Percentiles rank a stretch among this genome's conserved stretches.
phyloP scores from a whole-genome alignment of 2,888 invertebrate species.

The Chirona hameri region DNA sequence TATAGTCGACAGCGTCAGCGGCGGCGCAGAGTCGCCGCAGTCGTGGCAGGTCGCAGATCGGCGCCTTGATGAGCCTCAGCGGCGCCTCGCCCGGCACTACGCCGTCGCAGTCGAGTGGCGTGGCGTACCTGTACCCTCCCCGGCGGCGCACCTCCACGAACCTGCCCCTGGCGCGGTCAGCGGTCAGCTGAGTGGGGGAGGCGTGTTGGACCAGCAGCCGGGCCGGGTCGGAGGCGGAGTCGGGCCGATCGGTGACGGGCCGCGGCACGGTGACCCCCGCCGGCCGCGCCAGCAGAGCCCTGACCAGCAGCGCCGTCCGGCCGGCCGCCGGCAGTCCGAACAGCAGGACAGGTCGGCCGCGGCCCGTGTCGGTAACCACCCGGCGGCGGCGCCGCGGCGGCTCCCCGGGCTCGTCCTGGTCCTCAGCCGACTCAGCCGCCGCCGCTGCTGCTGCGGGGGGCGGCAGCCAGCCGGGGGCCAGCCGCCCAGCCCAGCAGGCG shows the following conservation, averaged over 20 bases:
- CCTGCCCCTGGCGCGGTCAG: background rate
- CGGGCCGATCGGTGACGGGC: background rate
- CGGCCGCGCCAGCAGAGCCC: background rate
- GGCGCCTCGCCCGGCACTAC: background rate
- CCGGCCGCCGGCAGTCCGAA: constrained; percentile 1
- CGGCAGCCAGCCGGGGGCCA: background rate
- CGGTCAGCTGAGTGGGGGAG: background rate
- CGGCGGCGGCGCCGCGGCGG: background rate
- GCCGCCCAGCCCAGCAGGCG: constrained; percentile 1
- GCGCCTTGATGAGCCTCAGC: background rate
- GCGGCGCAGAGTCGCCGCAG: background rate
- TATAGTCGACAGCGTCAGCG: too few relatives aligned
- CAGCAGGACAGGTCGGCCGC: background rate
- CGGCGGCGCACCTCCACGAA: background rate
- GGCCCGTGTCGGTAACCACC: background rate
- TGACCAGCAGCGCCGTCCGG: constrained; percentile 5
- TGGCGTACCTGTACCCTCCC: background rate
- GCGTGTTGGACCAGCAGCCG: background rate
- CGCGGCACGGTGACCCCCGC: background rate
- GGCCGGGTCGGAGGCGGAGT: background rate
- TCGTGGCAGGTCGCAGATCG: background rate
- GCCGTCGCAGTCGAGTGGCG: background rate
- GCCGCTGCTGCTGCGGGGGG: too few relatives aligned
- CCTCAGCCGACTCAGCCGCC: background rate
- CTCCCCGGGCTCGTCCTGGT: background rate